Conservation (phyloP, 2,888 invertebrate genomes). For the Apamea anceps region DNA sequence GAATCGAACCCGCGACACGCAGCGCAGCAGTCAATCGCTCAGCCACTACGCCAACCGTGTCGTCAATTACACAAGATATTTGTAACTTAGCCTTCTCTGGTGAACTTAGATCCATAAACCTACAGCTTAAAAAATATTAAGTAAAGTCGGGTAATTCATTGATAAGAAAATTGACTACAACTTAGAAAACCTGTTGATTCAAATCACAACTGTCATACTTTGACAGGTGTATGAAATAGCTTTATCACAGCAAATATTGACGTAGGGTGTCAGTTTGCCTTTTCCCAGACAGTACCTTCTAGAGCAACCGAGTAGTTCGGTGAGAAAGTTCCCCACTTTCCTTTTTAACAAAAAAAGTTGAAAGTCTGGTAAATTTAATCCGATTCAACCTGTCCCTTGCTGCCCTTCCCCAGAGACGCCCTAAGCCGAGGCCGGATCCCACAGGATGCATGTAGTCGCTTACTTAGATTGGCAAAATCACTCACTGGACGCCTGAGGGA, state of each 20-base stretch:
- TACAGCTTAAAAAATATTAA: neutral
- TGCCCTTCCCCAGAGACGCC: too few species aligned
- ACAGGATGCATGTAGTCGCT: too few species aligned
- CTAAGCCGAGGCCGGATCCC: too few species aligned
- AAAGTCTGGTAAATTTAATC: neutral
- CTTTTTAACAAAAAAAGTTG: neutral
- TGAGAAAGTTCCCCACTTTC: neutral
- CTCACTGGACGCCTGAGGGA: too few species aligned
- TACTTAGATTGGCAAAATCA: too few species aligned
- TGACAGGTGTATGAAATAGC: neutral
- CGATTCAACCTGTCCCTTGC: too few species aligned
- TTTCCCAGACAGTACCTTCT: neutral
- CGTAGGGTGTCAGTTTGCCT: neutral
- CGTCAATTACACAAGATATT: too few species aligned
- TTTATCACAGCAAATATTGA: neutral
- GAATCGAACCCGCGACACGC: too few species aligned
- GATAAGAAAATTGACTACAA: neutral
- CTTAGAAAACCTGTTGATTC: neutral
- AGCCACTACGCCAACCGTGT: too few species aligned
- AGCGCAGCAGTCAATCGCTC: too few species aligned
- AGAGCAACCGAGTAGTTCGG: neutral
- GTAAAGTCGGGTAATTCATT: neutral
- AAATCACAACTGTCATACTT: neutral
- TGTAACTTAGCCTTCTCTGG: neutral
- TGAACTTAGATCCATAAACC: neutral